A percentile compares a stretch with the other conserved stretches of the same genome.
Conservation (phyloP, 2,113 vertebrate species). For the Lonchura striata region DNA sequence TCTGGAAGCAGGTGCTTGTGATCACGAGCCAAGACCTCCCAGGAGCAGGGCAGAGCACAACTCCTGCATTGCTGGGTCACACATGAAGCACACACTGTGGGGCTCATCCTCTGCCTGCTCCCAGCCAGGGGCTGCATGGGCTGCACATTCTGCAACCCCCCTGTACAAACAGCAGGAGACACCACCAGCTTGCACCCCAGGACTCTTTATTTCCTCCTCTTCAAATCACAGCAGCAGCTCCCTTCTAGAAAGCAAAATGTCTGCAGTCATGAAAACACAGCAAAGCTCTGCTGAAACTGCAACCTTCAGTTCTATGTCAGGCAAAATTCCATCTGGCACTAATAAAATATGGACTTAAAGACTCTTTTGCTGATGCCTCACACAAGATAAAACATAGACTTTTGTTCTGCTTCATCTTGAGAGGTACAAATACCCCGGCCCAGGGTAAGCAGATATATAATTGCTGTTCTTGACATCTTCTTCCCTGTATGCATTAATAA, state of each 20-base stretch:
- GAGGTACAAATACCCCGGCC: background rate
- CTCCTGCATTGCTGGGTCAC: background rate
- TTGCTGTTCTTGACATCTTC: background rate
- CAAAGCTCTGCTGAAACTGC: background rate
- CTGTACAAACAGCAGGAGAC: background rate
- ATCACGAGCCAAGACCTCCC: background rate
- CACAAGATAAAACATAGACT: background rate
- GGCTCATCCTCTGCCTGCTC: background rate
- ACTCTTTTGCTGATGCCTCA: background rate
- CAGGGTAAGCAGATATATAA: background rate
- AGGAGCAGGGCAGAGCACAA: background rate
- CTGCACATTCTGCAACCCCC: background rate
- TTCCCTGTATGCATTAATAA: background rate
- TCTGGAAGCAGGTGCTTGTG: background rate
- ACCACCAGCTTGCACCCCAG: background rate
- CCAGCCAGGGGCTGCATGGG: background rate
- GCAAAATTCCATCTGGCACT: background rate
- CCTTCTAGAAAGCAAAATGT: background rate
- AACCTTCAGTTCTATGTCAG: background rate
- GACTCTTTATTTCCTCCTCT: background rate
- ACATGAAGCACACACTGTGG: background rate
- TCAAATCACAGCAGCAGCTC: background rate
- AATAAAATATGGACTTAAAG: background rate
- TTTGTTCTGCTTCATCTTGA: background rate
- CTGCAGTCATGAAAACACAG: background rate